phyloP scores from a whole-genome alignment of 2,888 invertebrate genomes.

The Andrena camellia region DNA sequence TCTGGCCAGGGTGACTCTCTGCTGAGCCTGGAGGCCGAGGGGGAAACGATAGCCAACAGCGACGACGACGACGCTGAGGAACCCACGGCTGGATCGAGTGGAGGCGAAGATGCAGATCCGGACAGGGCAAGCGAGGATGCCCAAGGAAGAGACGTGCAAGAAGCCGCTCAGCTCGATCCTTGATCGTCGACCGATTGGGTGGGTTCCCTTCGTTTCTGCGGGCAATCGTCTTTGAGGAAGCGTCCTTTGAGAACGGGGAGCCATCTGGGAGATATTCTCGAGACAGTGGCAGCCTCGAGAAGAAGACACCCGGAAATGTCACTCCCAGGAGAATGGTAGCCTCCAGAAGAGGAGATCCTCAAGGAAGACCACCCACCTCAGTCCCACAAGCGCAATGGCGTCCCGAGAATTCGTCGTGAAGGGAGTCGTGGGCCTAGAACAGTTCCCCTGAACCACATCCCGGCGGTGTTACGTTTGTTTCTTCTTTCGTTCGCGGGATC shows the following conservation, averaged over 20 bases:
- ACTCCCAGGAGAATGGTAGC: background rate
- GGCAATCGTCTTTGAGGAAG: background rate
- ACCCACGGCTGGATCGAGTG: constrained; percentile 30
- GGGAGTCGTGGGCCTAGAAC: constrained; percentile 5
- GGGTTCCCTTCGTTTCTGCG: constrained; percentile 18
- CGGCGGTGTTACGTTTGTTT: constrained; percentile 15
- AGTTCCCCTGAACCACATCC: constrained; percentile 1
- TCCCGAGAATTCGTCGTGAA: constrained; percentile 6
- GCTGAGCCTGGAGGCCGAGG: constrained; percentile 62
- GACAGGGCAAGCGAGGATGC: constrained; percentile 15
- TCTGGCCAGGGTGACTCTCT: constrained; percentile 66
- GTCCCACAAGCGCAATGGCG: background rate
- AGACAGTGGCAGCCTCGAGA: background rate
- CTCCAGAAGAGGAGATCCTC: background rate
- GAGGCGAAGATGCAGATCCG: too few species aligned
- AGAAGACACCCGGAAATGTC: background rate
- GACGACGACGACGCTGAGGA: constrained; percentile 44
- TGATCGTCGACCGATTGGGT: constrained; percentile 1
- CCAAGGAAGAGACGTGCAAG: background rate
- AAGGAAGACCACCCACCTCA: background rate
- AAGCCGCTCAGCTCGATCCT: background rate
- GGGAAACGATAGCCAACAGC: constrained; percentile 44
- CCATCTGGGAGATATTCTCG: background rate
- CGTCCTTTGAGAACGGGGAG: background rate
- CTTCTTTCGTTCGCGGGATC: constrained; percentile 6